Base-by-base conservation (phyloP, 2,888 invertebrate genomes). In the Autographa gamma region DNA sequence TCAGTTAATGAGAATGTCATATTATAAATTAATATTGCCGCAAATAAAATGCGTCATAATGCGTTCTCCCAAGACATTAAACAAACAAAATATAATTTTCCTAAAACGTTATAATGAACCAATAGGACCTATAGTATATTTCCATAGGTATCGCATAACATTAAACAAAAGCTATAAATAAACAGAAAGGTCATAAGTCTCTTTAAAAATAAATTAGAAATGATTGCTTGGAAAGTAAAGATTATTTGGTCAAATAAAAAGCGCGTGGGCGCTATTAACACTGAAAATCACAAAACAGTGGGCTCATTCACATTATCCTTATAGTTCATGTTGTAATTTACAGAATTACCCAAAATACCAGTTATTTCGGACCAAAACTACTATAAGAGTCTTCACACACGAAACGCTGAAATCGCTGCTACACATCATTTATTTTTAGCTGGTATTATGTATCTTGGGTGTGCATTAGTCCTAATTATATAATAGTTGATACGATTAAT, bases 311-410 rank as follows among this genome's bases (percentile, higher is more conserved):
- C 78, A 80, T 80, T 81, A 83, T 72, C 73, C 78, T 69, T 75
- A 69, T 74, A 79, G 60, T 73, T 79, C 73, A 67, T 67, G 68
- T 71, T 70, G 76, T 81, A 81, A 81, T 84, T 84, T 77, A 31
- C 56, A 43, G 72, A 84, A 82, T 77, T 84, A 82, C 63, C 67
- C 60, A 76, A 82, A 84, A 84, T 81, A 81, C 71, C 81, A 25
- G 77, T 78, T 78, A 81, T 84, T 84, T 79, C 31, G 70, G 48
- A 77, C 70, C 76, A 58, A 76, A 61, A 77, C 77, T 60, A 63
- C 25, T 13, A 9, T 66, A 48, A 80, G 61, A 31, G 71, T 54
- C 31, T 43, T 4, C 59, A 31, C 77, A 82, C 58, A 80, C 61
- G 38, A 54, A 1, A 8, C 8, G 0, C 5, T 13, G n/a, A 58